Evolutionary conservation across 2,113 vertebrate genomes (phyloP), one percentile per base, ranked within the genome.

Genomic region (Anguilla japonica): DNA sequence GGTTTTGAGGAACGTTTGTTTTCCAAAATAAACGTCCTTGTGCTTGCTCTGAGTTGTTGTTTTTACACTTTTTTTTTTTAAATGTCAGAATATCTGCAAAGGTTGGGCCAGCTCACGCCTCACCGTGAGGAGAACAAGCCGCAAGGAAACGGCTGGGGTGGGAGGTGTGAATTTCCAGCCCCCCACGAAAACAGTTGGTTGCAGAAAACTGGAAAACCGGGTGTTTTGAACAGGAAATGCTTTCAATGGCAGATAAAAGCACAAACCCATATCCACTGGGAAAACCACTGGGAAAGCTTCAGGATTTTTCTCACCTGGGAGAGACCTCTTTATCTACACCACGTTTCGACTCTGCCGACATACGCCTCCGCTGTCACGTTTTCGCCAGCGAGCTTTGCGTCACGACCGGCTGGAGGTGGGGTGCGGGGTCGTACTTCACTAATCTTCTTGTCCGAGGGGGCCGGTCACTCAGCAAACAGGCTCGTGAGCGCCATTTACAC

Each of bases 1-100:
- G 89, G 88, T 89, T 71, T 88, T 71, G 16, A 86, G 84, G 87
- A 83, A 53, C 86, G 91, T 92, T 95, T 95, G 91, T 94, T 94
- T 91, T 93, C 93, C 94, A 94, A 94, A 91, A 88, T 91, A 94
- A 93, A 93, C 89, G 90, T 89, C 90, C 85, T 6, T 41, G 60
- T 29, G 87, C 91, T 92, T 86, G 89, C 88, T 90, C 89, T 86
- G 88, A 84, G 90, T 87, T 92, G 90, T 95, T 94, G 92, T 94
- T 95, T 91, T 92, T 90, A 93, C 92, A 89, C 84, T 88, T 87
- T 93, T 91, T 93, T 91, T 71, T 29, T 34, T 11, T 5, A 22
- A 75, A 75, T 67, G 91, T 91, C 91, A 83, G 81, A 89, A 87
- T 15, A 89, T 91, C 91, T 88, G 89, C 67, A 84, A 83, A 86